A percentile compares a stretch with the other conserved stretches of the same genome.
Evolutionary conservation across 2,113 vertebrate species (phyloP).

Genomic region (Lutjanus erythropterus): DNA sequence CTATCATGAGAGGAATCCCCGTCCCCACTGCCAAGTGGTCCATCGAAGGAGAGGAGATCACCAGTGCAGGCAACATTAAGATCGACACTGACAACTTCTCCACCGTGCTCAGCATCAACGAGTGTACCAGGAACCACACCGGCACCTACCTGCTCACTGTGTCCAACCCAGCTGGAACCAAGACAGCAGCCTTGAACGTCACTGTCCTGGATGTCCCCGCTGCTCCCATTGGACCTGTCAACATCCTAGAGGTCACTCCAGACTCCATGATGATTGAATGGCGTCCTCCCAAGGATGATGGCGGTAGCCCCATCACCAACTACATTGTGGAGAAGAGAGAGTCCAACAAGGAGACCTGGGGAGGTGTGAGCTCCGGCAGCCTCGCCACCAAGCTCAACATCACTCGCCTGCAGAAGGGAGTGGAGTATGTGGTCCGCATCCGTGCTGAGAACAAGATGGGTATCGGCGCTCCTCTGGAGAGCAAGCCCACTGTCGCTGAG

Average conservation of each 20-base stretch:
- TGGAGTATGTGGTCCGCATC: conserved; percentile 94
- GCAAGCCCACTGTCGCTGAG: conserved; percentile 93
- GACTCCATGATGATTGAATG: conserved; percentile 97
- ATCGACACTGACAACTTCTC: conserved; percentile 95
- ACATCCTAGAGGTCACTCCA: conserved; percentile 95
- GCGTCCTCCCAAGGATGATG: conserved; percentile 96
- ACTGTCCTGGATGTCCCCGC: conserved; percentile 97
- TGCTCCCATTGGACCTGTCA: conserved; percentile 94
- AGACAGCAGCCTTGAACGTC: conserved; percentile 91
- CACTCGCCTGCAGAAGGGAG: conserved; percentile 93
- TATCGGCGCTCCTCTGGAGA: conserved; percentile 94
- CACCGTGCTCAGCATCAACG: conserved; percentile 93
- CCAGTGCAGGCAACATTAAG: conserved; percentile 89
- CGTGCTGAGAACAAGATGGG: conserved; percentile 98
- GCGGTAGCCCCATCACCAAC: conserved; percentile 94
- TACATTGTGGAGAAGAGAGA: conserved; percentile 98
- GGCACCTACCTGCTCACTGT: conserved; percentile 96
- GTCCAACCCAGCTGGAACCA: conserved; percentile 95
- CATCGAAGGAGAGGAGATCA: conserved; percentile 91
- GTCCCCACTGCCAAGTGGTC: conserved; percentile 94
- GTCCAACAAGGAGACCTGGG: conserved; percentile 96
- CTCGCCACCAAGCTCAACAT: conserved; percentile 92
- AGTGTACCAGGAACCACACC: conserved; percentile 93
- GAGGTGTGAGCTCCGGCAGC: conserved; percentile 92
- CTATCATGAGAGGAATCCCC: conserved; percentile 96